Evolutionary conservation across 2,797 vertebrate species (phyloP).

Genomic region (Hippopotamyrus pictus): DNA sequence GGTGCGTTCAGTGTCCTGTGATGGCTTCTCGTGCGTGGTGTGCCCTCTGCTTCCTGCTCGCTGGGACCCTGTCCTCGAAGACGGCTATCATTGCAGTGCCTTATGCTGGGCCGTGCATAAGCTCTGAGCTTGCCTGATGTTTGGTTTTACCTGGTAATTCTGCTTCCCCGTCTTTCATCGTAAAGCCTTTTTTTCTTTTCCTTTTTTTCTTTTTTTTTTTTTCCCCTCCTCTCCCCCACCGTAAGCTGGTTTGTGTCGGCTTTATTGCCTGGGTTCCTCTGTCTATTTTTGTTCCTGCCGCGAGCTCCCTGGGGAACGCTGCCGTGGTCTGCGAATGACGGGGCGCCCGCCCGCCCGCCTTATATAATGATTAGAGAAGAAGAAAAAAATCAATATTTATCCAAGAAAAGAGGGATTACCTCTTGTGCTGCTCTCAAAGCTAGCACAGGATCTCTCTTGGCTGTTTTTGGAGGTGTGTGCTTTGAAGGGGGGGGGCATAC

Average conservation of each 20-base stretch:
- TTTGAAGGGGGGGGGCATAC: neutral
- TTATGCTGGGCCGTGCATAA: neutral
- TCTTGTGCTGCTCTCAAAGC: neutral
- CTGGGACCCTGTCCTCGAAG: neutral
- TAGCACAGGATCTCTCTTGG: neutral
- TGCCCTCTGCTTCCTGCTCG: neutral
- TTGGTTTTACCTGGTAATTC: neutral
- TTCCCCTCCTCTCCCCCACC: neutral
- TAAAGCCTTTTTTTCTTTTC: neutral
- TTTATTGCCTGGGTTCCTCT: neutral
- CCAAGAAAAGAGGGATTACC: conserved; percentile 6
- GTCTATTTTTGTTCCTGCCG: conserved; percentile 25
- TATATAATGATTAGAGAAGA: conserved; percentile 10
- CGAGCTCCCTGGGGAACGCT: conserved; percentile 13
- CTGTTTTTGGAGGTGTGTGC: neutral
- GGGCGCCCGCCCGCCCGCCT: neutral
- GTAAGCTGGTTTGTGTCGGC: conserved; percentile 6
- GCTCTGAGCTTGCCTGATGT: neutral
- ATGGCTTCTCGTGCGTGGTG: neutral
- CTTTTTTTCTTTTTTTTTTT: neutral
- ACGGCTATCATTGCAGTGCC: neutral
- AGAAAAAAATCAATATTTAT: conserved; percentile 18
- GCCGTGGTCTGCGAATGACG: neutral
- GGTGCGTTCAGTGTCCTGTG: neutral
- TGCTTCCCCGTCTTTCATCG: neutral